Evolutionary conservation across 2,888 invertebrate species (phyloP), one percentile per base, ranked within the genome.

Genomic region (Syrphus vitripennis): DNA sequence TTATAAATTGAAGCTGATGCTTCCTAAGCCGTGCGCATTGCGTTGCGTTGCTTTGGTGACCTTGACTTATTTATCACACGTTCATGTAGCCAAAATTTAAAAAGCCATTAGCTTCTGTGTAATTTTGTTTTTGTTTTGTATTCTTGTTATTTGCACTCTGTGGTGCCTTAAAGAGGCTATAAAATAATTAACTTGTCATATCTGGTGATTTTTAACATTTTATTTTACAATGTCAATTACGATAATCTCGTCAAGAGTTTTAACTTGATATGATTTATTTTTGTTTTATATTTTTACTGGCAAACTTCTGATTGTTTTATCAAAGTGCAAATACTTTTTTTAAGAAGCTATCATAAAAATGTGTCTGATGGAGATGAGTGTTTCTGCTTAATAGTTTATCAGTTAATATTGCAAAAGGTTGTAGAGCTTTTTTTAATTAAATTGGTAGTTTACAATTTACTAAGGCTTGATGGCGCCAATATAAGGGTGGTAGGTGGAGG

Each of bases 171-270:
- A 50, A 67, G 67, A 24, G 50, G 48, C 24, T 12, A 50, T 67
- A 67, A 63, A 74, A 63, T 12, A 74, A 74, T 53, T 74, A 53
- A 37, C 50, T 19, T 53, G 29, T 40, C 12, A 48, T 72, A 31
- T 61, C 48, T 16, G n/a, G 24, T 72, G 63, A 21, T 53, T 61
- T 31, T 69, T 45, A n/a, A n/a, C n/a, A n/a, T 37, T 6, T 10
- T 19, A 19, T 74, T 61, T 59, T 61, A 74, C 50, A 63, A 53
- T 29, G 29, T 24, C 65, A 74, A 48, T 37, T 34, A 37, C 21
- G 59, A 59, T 72, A 57, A 72, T 55, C 65, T 72, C 16, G 65
- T 53, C 59, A 65, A 79, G 72, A 6, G 42, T 26, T n/a, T n/a
- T 14, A 29, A 24, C 21, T 57, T 55, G 34, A 45, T 65, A 34